Evolutionary conservation across 2,888 invertebrate species (phyloP).

Genomic region (Clusia tigrina): DNA sequence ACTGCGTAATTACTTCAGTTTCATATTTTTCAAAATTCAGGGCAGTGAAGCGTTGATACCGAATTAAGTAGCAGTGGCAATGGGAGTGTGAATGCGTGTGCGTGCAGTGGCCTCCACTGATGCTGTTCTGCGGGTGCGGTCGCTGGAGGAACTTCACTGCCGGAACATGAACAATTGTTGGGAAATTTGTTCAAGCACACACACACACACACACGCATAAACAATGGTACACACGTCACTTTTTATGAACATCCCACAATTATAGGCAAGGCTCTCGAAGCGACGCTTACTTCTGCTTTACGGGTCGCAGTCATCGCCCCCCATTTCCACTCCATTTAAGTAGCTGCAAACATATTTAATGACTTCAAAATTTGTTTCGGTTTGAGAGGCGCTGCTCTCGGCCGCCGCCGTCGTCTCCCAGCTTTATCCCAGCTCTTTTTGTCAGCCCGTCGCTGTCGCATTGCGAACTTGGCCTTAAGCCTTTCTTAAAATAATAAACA

Average conservation of each 20-base stretch:
- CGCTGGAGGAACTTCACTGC: no score
- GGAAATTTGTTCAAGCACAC: slow-evolving; percentile 45
- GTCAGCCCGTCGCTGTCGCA: no score
- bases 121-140: slow-evolving; percentile 2
- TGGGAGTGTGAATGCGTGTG: no score
- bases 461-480: slow-evolving; percentile 10
- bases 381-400: neutral
- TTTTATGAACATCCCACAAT: slow-evolving; percentile 4
- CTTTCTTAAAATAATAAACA: neutral
- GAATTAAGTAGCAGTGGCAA: neutral
- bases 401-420: neutral
- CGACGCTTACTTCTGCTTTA: neutral
- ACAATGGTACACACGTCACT: no score
- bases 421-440: no score
- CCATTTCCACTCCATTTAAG: neutral
- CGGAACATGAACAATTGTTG: slow-evolving; percentile 54
- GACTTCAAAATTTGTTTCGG: neutral
- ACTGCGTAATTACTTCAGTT: neutral
- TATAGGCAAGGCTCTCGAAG: neutral
- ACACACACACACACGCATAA: no score
- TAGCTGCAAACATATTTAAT: neutral
- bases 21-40: neutral
- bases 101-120: neutral
- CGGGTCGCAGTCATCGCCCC: neutral
- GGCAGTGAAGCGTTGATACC: slow-evolving; percentile 3